Conservation (phyloP, 2,797 vertebrate genomes). For the Anguilla obscura region DNA sequence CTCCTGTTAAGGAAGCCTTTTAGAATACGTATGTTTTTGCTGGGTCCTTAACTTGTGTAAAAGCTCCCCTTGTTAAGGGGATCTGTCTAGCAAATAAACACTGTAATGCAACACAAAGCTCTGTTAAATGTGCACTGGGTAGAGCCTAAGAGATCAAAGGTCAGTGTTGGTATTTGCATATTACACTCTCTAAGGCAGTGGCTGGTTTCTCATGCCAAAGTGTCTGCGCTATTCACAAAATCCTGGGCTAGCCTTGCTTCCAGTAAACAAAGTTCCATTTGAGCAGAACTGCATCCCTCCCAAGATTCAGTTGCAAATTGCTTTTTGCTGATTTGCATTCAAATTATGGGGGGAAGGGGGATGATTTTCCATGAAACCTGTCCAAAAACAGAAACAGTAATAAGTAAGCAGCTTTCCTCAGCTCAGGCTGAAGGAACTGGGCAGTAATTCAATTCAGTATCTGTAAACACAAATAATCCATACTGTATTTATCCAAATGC, state of each 20-base stretch:
- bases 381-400: not conserved
- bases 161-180: not conserved
- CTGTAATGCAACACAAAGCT: not conserved
- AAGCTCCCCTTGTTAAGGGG: not conserved
- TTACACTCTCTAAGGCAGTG: not conserved
- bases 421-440: not conserved
- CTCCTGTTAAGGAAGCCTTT: not conserved
- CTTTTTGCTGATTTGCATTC: slow-evolving; percentile 11
- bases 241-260: not conserved
- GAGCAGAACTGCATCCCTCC: not conserved
- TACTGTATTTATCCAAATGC: not conserved
- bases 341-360: not conserved
- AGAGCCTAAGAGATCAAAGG: not conserved
- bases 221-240: not conserved
- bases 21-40: not conserved
- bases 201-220: not conserved
- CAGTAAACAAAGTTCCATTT: not conserved
- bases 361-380: not conserved
- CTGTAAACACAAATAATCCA: slow-evolving; percentile 1
- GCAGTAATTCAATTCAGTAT: not conserved
- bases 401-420: not conserved
- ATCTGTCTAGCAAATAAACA: not conserved
- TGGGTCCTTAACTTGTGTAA: not conserved
- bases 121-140: not conserved
- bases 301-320: slow-evolving; percentile 8